Evolutionary conservation across 2,797 vertebrate genomes (phyloP), one percentile per base, ranked within the genome.

Genomic region (Vespertilio murinus): DNA sequence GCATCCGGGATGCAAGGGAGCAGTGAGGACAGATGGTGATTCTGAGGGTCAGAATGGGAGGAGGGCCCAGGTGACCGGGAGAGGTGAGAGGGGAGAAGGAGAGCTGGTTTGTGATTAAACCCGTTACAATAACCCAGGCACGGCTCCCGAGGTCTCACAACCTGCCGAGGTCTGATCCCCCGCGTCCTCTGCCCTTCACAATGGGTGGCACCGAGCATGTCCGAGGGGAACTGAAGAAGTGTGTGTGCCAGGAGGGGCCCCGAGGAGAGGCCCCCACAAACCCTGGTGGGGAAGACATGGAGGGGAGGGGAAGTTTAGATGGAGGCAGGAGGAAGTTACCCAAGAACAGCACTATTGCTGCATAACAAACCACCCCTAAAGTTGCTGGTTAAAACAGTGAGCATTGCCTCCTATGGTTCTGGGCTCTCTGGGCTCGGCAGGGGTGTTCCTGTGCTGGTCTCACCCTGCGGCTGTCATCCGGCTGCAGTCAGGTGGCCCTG

Each of bases 111-210:
- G 6, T 49, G 28, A 71, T 38, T 59, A 67, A 14, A 2, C 42
- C 30, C 11, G 40, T 49, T 33, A 61, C 18, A n/a, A 8, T 10
- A 12, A 70, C 38, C 5, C 0, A 35, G 59, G 33, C 25, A 23
- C 0, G 33, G 33, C n/a, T 28, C 28, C 18, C 3, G 23, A 6
- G 11, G 16, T 14, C 49, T 88, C 35, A n/a, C 11, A 4, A 4
- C 7, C n/a, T 22, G 22, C 54, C 1, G 22, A 61, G 17, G 1
- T 33, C 78, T 7, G 3, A 11, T 12, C 2, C 35, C 35, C 28
- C 0, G 0, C 6, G 17, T 5, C 56, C 22, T 61, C 38, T 42
- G 40, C 6, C 4, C 28, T 22, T 16, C 9, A 35, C 16, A 1
- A 1, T 17, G 12, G 61, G 38, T 71, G 77, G 3, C 64, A n/a